phyloP scores from a whole-genome alignment of 2,888 invertebrate species.

The Trachelus stipa region DNA sequence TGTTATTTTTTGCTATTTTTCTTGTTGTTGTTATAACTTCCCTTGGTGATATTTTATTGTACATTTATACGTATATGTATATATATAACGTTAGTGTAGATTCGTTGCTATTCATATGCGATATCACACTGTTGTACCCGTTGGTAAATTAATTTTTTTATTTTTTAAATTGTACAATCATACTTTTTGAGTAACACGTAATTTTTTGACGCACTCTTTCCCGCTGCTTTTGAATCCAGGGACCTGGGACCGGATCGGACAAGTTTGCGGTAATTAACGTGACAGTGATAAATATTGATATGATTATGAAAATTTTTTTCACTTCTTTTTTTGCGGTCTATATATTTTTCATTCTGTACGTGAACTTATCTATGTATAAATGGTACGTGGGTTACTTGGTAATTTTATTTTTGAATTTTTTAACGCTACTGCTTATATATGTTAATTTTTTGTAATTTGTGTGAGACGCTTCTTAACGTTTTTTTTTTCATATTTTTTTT shows the following conservation, averaged over 20 bases:
- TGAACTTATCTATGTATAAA: too few species aligned
- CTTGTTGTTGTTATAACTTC: neutral
- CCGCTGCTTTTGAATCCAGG: slow-evolving; percentile 54
- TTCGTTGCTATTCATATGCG: neutral
- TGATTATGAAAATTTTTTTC: neutral
- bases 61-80: neutral
- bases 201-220: slow-evolving; percentile 20
- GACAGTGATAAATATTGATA: neutral
- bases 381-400: too few species aligned
- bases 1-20: neutral
- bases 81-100: neutral
- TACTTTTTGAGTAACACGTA: neutral
- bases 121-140: neutral
- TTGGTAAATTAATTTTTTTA: slow-evolving; percentile 14
- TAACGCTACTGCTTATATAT: too few species aligned
- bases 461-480: too few species aligned
- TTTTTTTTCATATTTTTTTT: too few species aligned
- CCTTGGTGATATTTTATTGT: neutral
- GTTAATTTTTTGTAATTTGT: too few species aligned
- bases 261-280: slow-evolving; percentile 64
- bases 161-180: neutral
- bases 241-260: slow-evolving; percentile 55
- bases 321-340: neutral
- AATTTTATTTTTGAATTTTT: too few species aligned
- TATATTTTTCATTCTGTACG: neutral